Conservation (phyloP, 2,888 invertebrate genomes). For the Pocota personata region DNA sequence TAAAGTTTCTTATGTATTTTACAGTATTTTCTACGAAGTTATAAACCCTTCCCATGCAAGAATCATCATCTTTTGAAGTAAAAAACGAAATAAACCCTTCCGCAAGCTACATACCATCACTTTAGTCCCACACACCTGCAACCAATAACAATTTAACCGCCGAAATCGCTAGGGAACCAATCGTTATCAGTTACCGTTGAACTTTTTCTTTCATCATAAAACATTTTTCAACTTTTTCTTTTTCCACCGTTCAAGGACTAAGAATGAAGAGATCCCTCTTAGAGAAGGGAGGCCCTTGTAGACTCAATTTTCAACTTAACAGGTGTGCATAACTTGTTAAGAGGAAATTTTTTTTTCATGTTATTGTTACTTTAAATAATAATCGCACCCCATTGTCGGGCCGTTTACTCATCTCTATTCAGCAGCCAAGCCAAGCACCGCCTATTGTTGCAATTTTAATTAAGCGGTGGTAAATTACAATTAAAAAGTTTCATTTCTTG, state of each 20-base stretch:
- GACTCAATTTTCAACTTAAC: conserved; percentile 30
- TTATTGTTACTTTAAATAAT: conserved; percentile 61
- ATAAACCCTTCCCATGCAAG: background rate
- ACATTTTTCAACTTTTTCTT: conserved; percentile 17
- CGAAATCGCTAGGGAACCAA: conserved; percentile 7
- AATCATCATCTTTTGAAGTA: background rate
- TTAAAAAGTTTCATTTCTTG: conserved; percentile 64
- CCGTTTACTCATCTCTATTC: conserved; percentile 33
- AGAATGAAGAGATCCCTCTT: background rate
- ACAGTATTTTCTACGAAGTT: too few species aligned
- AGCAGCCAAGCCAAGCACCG: background rate
- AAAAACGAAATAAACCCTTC: conserved; percentile 16
- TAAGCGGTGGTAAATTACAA: conserved; percentile 72
- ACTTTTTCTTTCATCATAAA: conserved; percentile 38
- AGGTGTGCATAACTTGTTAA: conserved; percentile 58
- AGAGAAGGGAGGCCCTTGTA: background rate
- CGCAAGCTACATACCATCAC: background rate
- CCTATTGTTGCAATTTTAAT: conserved; percentile 70
- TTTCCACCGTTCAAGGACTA: background rate
- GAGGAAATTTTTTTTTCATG: conserved; percentile 46
- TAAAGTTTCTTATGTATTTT: too few species aligned
- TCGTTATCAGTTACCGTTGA: conserved; percentile 15
- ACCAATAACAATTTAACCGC: background rate
- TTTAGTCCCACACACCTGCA: background rate
- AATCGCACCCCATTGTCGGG: conserved; percentile 63